These are phyloP conservation scores for Babylonia areolata DNA, from an alignment of 1,140 invertebrate genomes.

Conservation along the genomic window DNA sequence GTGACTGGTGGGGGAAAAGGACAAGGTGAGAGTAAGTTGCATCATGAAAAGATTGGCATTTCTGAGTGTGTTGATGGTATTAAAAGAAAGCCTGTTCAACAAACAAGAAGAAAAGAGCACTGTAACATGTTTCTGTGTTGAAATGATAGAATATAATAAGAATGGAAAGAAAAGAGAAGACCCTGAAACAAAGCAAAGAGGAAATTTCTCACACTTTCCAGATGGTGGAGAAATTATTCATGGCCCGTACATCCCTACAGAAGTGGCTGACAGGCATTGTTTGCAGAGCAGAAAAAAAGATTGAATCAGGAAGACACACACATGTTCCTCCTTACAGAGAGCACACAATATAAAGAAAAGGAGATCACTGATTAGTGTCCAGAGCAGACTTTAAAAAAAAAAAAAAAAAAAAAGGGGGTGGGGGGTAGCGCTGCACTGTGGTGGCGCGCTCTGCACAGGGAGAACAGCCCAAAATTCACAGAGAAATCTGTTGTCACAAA, in stretches of 20 bases:
- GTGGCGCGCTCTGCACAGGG: too few species aligned
- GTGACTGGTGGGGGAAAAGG: too few species aligned
- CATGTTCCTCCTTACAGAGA: neutral
- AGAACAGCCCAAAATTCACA: too few species aligned
- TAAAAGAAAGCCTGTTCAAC: too few species aligned
- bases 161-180: neutral
- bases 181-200: neutral
- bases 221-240: neutral
- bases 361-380: neutral
- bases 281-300: neutral
- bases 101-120: neutral
- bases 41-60: too few species aligned
- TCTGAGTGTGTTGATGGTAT: neutral
- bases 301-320: neutral
- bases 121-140: neutral
- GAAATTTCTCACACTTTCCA: neutral
- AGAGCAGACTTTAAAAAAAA: too few species aligned
- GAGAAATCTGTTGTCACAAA: too few species aligned
- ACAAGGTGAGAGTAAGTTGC: too few species aligned
- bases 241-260: neutral
- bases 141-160: neutral
- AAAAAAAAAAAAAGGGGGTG: too few species aligned
- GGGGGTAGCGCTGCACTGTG: too few species aligned
- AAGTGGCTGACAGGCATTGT: neutral
- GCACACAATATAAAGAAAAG: neutral